Evolutionary conservation across 2,888 invertebrate species (phyloP).

Genomic region (Drosophila dives): DNA sequence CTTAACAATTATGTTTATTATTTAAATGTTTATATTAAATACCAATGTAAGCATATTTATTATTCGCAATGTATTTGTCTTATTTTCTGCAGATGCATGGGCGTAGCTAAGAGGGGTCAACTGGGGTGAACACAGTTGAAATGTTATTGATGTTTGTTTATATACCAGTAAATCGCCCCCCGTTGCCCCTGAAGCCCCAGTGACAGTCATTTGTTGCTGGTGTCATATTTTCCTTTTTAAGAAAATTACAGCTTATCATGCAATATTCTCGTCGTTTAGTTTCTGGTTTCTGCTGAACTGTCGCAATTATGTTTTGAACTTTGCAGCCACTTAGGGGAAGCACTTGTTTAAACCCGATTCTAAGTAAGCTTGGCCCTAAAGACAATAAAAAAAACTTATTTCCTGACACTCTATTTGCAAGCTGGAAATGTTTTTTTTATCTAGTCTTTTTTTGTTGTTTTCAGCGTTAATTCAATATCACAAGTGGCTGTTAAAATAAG

Average conservation of each 20-base stretch:
- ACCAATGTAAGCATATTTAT: constrained; percentile 21
- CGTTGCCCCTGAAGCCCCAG: constrained; percentile 35
- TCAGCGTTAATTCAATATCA: constrained; percentile 30
- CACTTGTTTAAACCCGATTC: constrained; percentile 6
- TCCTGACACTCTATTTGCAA: neutral
- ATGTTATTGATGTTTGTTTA: neutral
- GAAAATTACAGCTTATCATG: constrained; percentile 65
- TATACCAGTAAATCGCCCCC: neutral
- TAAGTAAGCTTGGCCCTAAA: constrained; percentile 12
- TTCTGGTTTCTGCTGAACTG: constrained; percentile 35
- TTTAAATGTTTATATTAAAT: neutral
- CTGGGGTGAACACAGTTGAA: neutral
- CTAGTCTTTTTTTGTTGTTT: neutral
- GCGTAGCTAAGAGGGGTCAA: neutral
- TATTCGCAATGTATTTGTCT: neutral
- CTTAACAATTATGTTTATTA: too few relatives aligned
- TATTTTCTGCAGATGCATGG: constrained; percentile 15
- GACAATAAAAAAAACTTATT: constrained; percentile 1
- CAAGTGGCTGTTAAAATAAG: constrained; percentile 51
- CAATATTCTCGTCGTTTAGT: constrained; percentile 42
- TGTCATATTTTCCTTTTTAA: constrained; percentile 55
- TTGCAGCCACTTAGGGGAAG: constrained; percentile 10
- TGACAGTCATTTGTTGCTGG: constrained; percentile 31
- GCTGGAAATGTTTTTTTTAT: neutral
- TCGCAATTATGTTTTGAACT: constrained; percentile 38